Evolutionary conservation across 2,797 vertebrate species (phyloP), one percentile per base, ranked within the genome.

Genomic region (Loris lydekkerianus): DNA sequence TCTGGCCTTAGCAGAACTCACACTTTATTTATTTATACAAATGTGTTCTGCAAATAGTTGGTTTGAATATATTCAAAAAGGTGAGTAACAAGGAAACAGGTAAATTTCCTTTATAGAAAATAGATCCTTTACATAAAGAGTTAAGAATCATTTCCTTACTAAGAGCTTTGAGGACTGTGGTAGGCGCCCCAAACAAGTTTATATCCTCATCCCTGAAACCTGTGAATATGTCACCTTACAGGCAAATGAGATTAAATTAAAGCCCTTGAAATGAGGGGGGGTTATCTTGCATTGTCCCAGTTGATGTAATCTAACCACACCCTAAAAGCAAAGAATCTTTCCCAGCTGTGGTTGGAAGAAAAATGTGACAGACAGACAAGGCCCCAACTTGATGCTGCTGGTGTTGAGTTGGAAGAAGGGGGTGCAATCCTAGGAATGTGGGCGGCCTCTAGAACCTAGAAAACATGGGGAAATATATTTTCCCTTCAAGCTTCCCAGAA

Each of bases 251-350:
- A 94, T 88, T 77, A 88, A 37, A 40, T 88, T 65, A 60, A 89
- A 49, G 56, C 25, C 14, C 75, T 76, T 11, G 29, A 89, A 46
- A 76, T 49, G 65, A n/a, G 61, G 75, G 27, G 27, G 20, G 76
- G 86, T 83, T 53, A 85, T 60, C 17, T 20, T 10, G 46, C 70
- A 77, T 94, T 81, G 89, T 31, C 49, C 27, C 1, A 3, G 15
- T 23, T 23, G 40, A 17, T n/a, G n/a, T 77, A 72, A 67, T 85
- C 78, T 92, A 89, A 96, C 61, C 89, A 93, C 70, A 89, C n/a
- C 73, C 56, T 75, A 46, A 77, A 95, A 86, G 67, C 76, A 70
- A 56, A 89, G 53, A 58, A 37, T 5, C 25, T 53, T 87, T 81
- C 63, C n/a, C 31, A 60, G 46, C 27, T 91, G 31, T 69, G 34